Conservation (phyloP, 2,113 vertebrate genomes). For the Speoplatyrhinus poulsoni region DNA sequence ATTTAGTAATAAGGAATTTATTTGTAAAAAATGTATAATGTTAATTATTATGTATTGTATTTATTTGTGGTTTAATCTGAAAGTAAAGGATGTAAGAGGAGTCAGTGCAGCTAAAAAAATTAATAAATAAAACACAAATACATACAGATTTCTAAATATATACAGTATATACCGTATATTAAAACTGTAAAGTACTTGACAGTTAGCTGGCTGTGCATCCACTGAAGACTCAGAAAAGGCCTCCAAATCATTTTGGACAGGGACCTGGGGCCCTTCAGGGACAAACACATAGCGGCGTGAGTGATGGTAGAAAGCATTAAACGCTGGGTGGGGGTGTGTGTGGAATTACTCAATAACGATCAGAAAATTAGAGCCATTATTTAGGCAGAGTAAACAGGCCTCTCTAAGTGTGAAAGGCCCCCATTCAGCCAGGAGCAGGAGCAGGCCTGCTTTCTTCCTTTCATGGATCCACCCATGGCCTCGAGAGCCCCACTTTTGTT, state of each 20-base stretch:
- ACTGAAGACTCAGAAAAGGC: neutral
- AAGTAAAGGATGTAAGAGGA: neutral
- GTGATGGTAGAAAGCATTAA: constrained; percentile 54
- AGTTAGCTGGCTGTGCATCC: no score
- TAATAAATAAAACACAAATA: no score
- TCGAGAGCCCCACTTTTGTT: constrained; percentile 76
- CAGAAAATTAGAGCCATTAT: constrained; percentile 81
- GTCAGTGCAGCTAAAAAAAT: neutral
- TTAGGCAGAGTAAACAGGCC: constrained; percentile 81
- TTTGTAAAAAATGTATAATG: neutral
- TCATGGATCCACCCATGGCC: constrained; percentile 74
- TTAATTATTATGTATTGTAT: neutral
- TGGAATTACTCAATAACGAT: constrained; percentile 81
- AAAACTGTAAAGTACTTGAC: no score
- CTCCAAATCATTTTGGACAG: constrained; percentile 17
- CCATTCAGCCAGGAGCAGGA: constrained; percentile 75
- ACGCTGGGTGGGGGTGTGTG: constrained; percentile 57
- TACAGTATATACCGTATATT: neutral
- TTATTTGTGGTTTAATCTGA: neutral
- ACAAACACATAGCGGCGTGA: constrained; percentile 28
- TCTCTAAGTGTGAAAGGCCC: constrained; percentile 75
- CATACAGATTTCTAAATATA: neutral
- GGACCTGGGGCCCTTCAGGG: constrained; percentile 16
- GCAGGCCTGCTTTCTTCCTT: constrained; percentile 74
- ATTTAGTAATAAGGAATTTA: neutral